Conservation (phyloP, 1,140 invertebrate genomes). For the Acromyrmex charruanus region DNA sequence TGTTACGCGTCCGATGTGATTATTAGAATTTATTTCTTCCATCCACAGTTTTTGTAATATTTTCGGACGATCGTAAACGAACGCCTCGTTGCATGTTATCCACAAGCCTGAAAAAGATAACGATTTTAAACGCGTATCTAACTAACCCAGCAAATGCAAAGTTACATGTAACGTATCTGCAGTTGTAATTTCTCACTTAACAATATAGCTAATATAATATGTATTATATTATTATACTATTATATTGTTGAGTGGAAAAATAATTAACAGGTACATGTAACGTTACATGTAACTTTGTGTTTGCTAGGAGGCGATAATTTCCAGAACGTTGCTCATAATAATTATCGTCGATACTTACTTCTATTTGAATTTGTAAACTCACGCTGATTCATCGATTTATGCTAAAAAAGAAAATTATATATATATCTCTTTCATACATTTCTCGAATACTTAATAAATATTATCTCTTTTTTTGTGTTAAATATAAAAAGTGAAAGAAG, state of each 20-base stretch:
- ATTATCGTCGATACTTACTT: conserved; percentile 34
- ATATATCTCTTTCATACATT: not conserved
- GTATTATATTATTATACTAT: no score
- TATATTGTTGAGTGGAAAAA: no score
- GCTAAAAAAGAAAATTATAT: not conserved
- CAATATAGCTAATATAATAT: no score
- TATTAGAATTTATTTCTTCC: conserved; percentile 54
- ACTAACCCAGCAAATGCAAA: no score
- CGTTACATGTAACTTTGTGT: no score
- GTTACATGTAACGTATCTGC: no score
- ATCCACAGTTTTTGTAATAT: conserved; percentile 66
- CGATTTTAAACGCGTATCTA: conserved; percentile 5
- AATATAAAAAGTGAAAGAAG: not conserved
- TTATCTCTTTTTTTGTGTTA: not conserved
- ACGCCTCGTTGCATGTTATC: conserved; percentile 76
- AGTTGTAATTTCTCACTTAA: no score
- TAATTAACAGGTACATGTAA: no score
- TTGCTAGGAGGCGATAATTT: not conserved
- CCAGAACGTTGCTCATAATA: not conserved
- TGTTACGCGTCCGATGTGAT: conserved; percentile 65
- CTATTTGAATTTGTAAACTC: conserved; percentile 10
- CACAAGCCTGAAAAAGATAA: conserved; percentile 67
- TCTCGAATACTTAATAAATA: not conserved
- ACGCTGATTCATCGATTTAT: conserved; percentile 22
- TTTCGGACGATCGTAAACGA: conserved; percentile 74